Percentiles rank a stretch among this genome's conserved stretches.
phyloP scores from a whole-genome alignment of 1,140 invertebrate genomes.

The Diorhabda sublineata region DNA sequence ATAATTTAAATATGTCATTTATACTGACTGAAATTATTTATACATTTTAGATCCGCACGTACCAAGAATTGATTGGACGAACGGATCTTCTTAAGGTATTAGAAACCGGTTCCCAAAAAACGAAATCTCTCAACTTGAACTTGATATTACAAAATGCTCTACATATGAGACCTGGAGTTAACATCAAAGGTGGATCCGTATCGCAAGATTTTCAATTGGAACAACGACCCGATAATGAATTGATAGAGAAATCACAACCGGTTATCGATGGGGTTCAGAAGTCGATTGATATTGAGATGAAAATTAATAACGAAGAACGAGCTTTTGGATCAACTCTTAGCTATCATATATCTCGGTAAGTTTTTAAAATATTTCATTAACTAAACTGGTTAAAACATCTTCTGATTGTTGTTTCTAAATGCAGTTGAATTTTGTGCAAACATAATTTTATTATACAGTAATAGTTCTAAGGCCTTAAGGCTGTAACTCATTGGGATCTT shows the following conservation, averaged over 20 bases:
- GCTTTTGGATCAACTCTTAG: conserved; percentile 92
- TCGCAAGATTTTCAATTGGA: conserved; percentile 88
- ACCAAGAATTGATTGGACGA: conserved; percentile 86
- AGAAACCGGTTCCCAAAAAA: conserved; percentile 65
- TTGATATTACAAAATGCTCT: conserved; percentile 85
- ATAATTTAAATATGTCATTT: background rate
- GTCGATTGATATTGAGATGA: conserved; percentile 70
- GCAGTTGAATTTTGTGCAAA: background rate
- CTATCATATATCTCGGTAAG: conserved; percentile 89
- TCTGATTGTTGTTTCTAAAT: background rate
- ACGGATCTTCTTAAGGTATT: conserved; percentile 80
- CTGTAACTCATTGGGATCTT: too few species aligned
- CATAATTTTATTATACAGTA: background rate
- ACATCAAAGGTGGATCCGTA: conserved; percentile 86
- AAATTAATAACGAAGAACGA: conserved; percentile 87
- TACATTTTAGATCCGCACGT: conserved; percentile 35
- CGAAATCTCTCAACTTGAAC: conserved; percentile 78
- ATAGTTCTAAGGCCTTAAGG: too few species aligned
- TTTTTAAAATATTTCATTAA: conserved; percentile 15
- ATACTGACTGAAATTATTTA: background rate
- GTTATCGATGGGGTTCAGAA: conserved; percentile 70
- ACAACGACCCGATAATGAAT: conserved; percentile 78
- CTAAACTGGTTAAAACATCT: too few species aligned
- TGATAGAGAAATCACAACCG: conserved; percentile 71
- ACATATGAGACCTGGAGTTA: conserved; percentile 81